phyloP scores from a whole-genome alignment of 2,797 vertebrate genomes.

The Chloroceryle inda region DNA sequence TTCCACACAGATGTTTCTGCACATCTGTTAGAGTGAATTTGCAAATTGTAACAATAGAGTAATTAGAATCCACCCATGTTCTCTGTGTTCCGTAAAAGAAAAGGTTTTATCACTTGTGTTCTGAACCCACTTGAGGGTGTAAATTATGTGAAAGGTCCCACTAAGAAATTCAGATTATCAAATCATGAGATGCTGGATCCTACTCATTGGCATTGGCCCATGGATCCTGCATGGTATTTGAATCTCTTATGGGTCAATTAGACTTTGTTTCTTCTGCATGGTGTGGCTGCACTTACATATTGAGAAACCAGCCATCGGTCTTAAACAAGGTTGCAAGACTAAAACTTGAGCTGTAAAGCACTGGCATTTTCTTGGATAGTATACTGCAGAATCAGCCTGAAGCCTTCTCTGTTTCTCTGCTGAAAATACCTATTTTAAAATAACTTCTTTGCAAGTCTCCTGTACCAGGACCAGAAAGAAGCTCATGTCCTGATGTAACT shows the following conservation, averaged over 20 bases:
- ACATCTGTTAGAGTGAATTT: not conserved
- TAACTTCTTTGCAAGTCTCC: not conserved
- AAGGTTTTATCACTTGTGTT: fast-evolving
- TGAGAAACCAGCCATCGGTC: not conserved
- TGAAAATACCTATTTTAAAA: not conserved
- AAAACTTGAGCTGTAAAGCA: not conserved
- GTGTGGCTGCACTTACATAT: not conserved
- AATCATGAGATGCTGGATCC: not conserved
- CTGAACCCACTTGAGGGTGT: not conserved
- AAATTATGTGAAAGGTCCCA: not conserved
- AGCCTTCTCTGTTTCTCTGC: not conserved
- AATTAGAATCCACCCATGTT: not conserved
- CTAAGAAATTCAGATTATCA: not conserved
- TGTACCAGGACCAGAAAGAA: not conserved
- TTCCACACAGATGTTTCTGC: not conserved
- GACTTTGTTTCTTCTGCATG: not conserved
- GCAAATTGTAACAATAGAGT: not conserved
- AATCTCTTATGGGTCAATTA: not conserved
- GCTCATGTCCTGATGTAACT: not conserved
- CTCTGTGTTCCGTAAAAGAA: not conserved
- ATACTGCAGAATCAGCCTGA: not conserved
- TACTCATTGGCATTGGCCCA: too few species aligned
- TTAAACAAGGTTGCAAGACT: not conserved
- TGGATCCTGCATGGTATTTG: not conserved
- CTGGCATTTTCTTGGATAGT: not conserved